Evolutionary conservation across 2,888 invertebrate genomes (phyloP).

Genomic region (Pyrgus malvae): DNA sequence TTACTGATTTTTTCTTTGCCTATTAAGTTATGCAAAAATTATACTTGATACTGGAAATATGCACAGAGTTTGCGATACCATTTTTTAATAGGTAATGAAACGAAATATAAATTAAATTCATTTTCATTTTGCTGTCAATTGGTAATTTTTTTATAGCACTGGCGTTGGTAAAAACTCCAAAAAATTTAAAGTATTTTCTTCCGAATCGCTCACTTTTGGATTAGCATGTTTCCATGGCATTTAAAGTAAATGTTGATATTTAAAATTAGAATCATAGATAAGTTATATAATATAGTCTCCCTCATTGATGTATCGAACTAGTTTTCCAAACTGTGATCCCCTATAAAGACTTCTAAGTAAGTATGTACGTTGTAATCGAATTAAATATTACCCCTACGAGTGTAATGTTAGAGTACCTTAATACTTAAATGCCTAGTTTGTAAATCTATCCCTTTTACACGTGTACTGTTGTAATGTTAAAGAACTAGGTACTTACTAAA

Average conservation of each 20-base stretch:
- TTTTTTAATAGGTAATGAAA: no score
- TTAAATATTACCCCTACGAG: constrained; percentile 49
- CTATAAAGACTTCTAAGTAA: constrained; percentile 80
- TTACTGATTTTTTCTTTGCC: no score
- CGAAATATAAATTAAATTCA: no score
- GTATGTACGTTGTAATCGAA: constrained; percentile 51
- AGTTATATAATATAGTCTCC: constrained; percentile 42
- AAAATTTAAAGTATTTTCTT: not conserved
- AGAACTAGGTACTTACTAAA: not conserved
- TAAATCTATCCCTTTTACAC: constrained; percentile 35
- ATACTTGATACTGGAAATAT: no score
- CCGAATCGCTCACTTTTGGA: not conserved
- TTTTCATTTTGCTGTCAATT: no score
- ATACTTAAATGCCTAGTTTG: constrained; percentile 36
- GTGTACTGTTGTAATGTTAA: constrained; percentile 21
- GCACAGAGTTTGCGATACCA: no score
- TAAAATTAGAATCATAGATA: constrained; percentile 28
- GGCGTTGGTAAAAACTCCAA: no score
- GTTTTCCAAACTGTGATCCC: constrained; percentile 82
- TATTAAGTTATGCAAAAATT: no score
- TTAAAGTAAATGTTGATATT: not conserved
- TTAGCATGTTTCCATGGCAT: not conserved
- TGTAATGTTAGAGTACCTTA: constrained; percentile 37
- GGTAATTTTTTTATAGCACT: no score
- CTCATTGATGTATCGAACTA: constrained; percentile 65